Evolutionary conservation across 2,888 invertebrate species (phyloP).

Genomic region (Mimumesa dahlbomi): DNA sequence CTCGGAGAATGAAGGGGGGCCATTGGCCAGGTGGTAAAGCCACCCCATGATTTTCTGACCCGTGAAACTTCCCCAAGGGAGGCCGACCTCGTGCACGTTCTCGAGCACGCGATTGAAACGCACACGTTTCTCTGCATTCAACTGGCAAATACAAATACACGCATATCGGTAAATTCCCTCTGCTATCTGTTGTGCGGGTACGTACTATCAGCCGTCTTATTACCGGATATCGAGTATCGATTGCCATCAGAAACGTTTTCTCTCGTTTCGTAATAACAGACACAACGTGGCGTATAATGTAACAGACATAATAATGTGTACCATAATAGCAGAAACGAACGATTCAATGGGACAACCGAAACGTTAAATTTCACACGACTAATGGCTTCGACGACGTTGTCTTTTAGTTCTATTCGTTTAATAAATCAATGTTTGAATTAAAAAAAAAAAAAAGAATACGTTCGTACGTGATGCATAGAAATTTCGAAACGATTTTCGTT

Average conservation of each 20-base stretch:
- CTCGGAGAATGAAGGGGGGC: conserved; percentile 29
- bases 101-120: conserved; percentile 64
- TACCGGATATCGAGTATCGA: conserved; percentile 56
- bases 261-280: conserved; percentile 49
- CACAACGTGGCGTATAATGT: conserved; percentile 23
- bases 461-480: neutral
- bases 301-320: conserved; percentile 12
- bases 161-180: conserved; percentile 45
- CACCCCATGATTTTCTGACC: conserved; percentile 75
- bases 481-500: too few relatives aligned
- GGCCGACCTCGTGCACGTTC: conserved; percentile 36
- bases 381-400: too few relatives aligned
- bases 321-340: conserved; percentile 3
- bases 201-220: conserved; percentile 51
- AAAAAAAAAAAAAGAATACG: neutral
- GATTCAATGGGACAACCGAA: neutral
- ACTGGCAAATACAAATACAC: conserved; percentile 53
- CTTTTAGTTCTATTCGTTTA: too few relatives aligned
- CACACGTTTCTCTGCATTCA: conserved; percentile 55
- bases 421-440: neutral
- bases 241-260: conserved; percentile 48
- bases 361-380: conserved; percentile 4
- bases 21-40: conserved; percentile 73
- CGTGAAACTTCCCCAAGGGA: conserved; percentile 61
- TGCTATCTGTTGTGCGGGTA: conserved; percentile 36